Base-by-base conservation (phyloP, 2,797 vertebrate genomes). In the Arctocebus calabarensis region DNA sequence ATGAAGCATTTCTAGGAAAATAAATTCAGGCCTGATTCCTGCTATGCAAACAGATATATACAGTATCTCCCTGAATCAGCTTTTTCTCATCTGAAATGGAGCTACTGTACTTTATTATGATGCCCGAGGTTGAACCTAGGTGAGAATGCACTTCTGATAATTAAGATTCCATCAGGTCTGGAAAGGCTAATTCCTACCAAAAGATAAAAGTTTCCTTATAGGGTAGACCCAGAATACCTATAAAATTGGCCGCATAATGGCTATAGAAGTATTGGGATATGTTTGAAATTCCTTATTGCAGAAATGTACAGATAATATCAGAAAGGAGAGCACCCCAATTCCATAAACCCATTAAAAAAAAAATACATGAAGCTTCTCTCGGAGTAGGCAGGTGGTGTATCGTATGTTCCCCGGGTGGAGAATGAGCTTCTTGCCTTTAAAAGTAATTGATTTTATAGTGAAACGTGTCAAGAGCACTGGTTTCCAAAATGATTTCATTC, bases 371-470 rank as follows among this genome's bases (percentile, higher is more conserved):
- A 83, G 32, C 52, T n/a, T 82, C 88, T 87, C 94, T 91, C 34
- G 0, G 55, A 91, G 77, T 19, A 88, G 61, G 91, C 85, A 97
- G 94, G 90, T 97, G 97, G 92, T 71, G 61, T 57, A 29, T 96
- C 96, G 19, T 61, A 89, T 88, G 92, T 92, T 97, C 78, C 92
- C 22, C 1, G 62, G 84, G 52, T 87, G n/a, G 88, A 91, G 90
- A 95, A 84, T 85, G 95, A 97, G 89, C 64, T 88, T 91, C 88
- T 73, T 96, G 95, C 86, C 87, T 96, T 96, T 94, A 94, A 95
- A 94, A 96, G 91, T 94, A 96, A 96, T 96, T 97, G 97, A 95
- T 97, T 97, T 97, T 94, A 87, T 86, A 94, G 78, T 62, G 83
- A 92, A 96, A 96, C 62, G 23, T 96, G 96, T 96, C 95, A 93